phyloP scores from a whole-genome alignment of 1,140 invertebrate genomes.

The Drosophila yakuba region DNA sequence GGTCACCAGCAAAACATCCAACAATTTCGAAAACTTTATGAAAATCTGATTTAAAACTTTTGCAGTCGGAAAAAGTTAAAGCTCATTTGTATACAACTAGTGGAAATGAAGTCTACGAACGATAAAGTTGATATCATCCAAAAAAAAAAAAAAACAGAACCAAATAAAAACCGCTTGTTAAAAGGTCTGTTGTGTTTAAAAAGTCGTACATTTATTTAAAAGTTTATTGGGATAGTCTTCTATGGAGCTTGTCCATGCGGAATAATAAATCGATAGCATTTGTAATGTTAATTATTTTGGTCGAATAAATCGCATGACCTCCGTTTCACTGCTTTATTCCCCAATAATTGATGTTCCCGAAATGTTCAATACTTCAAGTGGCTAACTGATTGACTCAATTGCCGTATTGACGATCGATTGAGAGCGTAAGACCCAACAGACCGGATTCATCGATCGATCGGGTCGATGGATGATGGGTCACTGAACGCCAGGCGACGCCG shows the following conservation, averaged over 20 bases:
- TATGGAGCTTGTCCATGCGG: background rate
- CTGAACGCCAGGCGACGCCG: constrained; percentile 52
- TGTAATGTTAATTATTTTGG: constrained; percentile 3
- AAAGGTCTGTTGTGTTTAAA: background rate
- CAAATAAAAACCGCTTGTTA: background rate
- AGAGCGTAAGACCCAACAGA: background rate
- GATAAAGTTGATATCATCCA: constrained; percentile 13
- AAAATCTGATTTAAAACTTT: constrained; percentile 44
- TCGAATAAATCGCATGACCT: background rate
- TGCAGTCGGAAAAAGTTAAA: constrained; percentile 25
- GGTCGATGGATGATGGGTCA: constrained; percentile 45
- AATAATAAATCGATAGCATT: background rate
- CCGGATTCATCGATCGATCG: constrained; percentile 13
- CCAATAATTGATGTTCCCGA: constrained; percentile 26
- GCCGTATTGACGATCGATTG: constrained; percentile 36
- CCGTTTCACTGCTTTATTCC: background rate
- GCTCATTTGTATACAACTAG: constrained; percentile 16
- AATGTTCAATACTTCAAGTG: constrained; percentile 43
- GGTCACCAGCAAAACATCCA: constrained; percentile 7
- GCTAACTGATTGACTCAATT: constrained; percentile 57
- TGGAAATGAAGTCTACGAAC: background rate
- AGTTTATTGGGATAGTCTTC: no score
- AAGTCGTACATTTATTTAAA: no score
- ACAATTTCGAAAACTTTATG: constrained; percentile 43
- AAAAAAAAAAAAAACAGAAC: background rate